Evolutionary conservation across 2,113 vertebrate species (phyloP), one percentile per base, ranked within the genome.

Genomic region (Calidris pugnax): DNA sequence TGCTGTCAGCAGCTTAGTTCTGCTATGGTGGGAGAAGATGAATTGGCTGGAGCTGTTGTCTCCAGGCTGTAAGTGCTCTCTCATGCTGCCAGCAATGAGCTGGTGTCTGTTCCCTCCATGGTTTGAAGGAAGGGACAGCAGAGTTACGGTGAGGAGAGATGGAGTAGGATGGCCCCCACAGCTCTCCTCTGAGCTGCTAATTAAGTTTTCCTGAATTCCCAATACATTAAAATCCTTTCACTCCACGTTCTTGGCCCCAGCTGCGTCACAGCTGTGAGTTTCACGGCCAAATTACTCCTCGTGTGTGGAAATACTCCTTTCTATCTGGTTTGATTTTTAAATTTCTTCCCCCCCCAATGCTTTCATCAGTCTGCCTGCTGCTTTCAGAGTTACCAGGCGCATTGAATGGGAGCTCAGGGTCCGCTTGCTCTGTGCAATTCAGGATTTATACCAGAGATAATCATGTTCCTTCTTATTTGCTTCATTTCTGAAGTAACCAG

Each of bases 161-260:
- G 84, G 63, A 69, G 32, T 4, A 56, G 60, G 10, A 35, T 85
- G 71, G n/a, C 10, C 24, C 77, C 37, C 66, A 75, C 60, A 85
- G 27, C 87, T 79, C 74, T 89, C 35, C 53, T 84, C 62, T 68
- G 90, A 94, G 79, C 90, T 87, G 67, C 71, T 94, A 74, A 90
- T 80, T 59, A 68, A 83, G 20, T 85, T 94, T 85, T 69, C 39
- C 60, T 85, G 59, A 90, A 81, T 85, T 68, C 26, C 30, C n/a
- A 62, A 19, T 37, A 55, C 33, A 3, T 51, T 45, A 55, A 83
- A 90, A 48, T 26, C 41, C 39, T 91, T 82, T 57, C 47, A 33
- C 64, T 85, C 72, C 15, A 6, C 0, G 2, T 69, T 83, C 63
- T 62, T 93, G 45, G n/a, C 55, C 30, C 92, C 88, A 64, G 51